Base-by-base conservation (phyloP, 2,797 vertebrate species). In the Urosaurus nigricauda region DNA sequence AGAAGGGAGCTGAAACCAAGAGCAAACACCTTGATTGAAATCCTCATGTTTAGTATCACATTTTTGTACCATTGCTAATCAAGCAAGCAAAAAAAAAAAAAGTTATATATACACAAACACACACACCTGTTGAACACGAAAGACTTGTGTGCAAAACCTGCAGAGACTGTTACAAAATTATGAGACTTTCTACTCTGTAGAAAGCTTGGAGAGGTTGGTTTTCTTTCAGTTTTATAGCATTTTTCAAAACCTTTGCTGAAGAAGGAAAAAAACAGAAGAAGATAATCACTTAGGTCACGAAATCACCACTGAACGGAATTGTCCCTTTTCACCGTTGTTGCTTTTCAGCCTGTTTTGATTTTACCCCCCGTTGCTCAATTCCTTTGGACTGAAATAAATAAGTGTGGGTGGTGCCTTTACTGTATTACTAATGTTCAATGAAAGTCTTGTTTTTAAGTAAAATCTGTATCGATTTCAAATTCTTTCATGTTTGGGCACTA, bases 401-500 rank as follows among this genome's bases (percentile, higher is more conserved):
- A 95, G 95, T 90, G 96, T 97, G 97, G 97, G 97, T 96, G 97
- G 97, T 97, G 97, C 97, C 97, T 97, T 97, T 97, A 95, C 92
- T 95, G 97, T 97, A 96, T 97, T 94, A 95, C 94, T 96, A 96
- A 96, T 94, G 96, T 97, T 97, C 93, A 93, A 96, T 94, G 96
- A 96, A 91, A 84, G 96, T 97, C 97, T 96, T 92, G 96, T 97
- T 97, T 94, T 94, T 93, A 94, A 96, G 96, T 97, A 95, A 93
- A 86, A 90, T 95, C 92, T 94, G 92, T 96, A 96, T 96, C 94
- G 92, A 92, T 93, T 95, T 89, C 83, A 87, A 90, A 94, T 89
- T 91, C 92, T 94, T 94, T 93, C 93, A 91, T 90, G 94, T 97
- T 92, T 94, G 90, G 95, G 92, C 92, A 58, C 85, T 47, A 81